Evolutionary conservation across 37 sponge, comb jelly and placozoan species (phyloP).

Genomic region (Cliona cf. orientalis): DNA sequence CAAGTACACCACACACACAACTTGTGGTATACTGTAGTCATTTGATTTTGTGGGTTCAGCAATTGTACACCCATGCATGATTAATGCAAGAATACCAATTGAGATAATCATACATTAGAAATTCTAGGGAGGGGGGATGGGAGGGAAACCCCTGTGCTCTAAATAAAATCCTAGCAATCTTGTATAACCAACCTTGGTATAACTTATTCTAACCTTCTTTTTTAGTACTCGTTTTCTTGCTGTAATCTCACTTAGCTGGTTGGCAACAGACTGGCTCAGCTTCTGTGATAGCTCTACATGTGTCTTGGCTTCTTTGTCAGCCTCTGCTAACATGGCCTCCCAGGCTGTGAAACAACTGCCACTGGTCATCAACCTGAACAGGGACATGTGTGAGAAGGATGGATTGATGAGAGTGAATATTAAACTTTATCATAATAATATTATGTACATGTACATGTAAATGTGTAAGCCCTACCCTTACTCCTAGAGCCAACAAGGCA

Average conservation of each 20-base stretch:
- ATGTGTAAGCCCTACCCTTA: no score
- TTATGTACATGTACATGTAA: no score
- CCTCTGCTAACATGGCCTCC: slow-evolving; percentile 43
- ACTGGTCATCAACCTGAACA: slow-evolving; percentile 14
- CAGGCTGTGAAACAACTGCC: slow-evolving; percentile 54
- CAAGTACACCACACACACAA: not conserved
- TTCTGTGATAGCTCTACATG: slow-evolving; percentile 24
- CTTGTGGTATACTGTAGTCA: not conserved
- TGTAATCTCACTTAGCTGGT: slow-evolving; percentile 42
- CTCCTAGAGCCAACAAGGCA: no score
- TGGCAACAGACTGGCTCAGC: slow-evolving; percentile 3
- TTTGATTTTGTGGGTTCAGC: not conserved
- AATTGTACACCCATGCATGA: not conserved
- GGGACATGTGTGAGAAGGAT: no score
- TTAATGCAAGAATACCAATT: no score
- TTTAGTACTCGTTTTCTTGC: slow-evolving; percentile 48
- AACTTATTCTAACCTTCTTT: slow-evolving; percentile 39
- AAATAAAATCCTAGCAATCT: no score
- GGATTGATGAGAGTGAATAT: no score
- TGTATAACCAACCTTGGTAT: no score
- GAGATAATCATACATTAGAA: no score
- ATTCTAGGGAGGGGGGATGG: no score
- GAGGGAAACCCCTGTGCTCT: no score
- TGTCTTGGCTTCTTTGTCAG: slow-evolving; percentile 50
- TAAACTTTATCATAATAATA: no score